phyloP scores from a whole-genome alignment of 2,888 invertebrate species.

The Mayetiola destructor region DNA sequence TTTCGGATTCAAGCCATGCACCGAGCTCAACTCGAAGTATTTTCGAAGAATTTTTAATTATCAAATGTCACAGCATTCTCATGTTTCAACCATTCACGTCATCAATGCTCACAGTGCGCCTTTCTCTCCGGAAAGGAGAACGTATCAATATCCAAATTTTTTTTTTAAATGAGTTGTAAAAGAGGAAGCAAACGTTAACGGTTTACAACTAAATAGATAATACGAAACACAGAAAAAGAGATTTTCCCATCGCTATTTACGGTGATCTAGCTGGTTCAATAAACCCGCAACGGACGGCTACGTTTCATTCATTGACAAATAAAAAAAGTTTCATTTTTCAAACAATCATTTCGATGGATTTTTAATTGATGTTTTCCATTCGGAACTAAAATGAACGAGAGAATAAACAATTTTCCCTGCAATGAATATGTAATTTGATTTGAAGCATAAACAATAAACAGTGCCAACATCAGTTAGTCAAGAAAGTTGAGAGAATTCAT shows the following conservation, averaged over 20 bases:
- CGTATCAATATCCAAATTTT: not conserved
- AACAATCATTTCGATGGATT: slow-evolving; percentile 6
- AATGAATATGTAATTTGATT: not conserved
- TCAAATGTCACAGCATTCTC: too few relatives aligned
- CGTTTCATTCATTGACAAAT: not conserved
- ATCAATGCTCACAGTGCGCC: not conserved
- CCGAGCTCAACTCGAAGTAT: too few relatives aligned
- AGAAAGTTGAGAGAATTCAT: not conserved
- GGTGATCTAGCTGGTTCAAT: not conserved
- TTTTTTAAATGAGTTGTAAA: not conserved
- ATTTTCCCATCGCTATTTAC: slow-evolving; percentile 7
- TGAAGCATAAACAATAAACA: too few relatives aligned
- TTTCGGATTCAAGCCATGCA: too few relatives aligned
- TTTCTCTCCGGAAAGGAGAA: not conserved
- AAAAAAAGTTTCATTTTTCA: not conserved
- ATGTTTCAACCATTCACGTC: not conserved
- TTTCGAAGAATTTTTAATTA: too few relatives aligned
- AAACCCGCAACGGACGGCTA: too few relatives aligned
- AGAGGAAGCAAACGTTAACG: not conserved
- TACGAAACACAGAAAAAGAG: not conserved
- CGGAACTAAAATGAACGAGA: slow-evolving; percentile 8
- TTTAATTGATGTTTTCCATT: slow-evolving; percentile 8
- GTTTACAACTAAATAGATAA: too few relatives aligned
- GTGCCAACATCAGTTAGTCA: not conserved
- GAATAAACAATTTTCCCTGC: slow-evolving; percentile 7